A percentile compares a stretch with the other conserved stretches of the same genome.
phyloP scores from a whole-genome alignment of 2,113 vertebrate genomes.

The Apaloderma vittatum region DNA sequence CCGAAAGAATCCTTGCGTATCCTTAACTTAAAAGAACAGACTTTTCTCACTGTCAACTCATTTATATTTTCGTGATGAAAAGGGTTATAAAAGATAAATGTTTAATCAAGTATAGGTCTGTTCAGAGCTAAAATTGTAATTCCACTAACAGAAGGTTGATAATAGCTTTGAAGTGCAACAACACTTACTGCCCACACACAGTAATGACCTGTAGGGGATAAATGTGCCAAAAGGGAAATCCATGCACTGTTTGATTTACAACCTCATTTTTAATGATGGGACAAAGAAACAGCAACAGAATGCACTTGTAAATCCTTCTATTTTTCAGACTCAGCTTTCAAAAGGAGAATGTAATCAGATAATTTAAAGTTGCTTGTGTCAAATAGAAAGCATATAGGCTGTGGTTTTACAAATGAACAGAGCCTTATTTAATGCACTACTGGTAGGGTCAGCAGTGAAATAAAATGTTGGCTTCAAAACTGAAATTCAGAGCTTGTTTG shows the following conservation, averaged over 20 bases:
- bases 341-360: background rate
- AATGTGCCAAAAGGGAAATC: conserved; percentile 59
- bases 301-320: conserved; percentile 37
- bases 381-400: background rate
- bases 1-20: background rate
- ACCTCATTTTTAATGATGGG: conserved; percentile 19
- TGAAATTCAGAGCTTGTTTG: background rate
- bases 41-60: background rate
- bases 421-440: background rate
- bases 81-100: background rate
- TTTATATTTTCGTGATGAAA: conserved; percentile 10
- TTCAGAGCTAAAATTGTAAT: conserved; percentile 41
- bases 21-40: background rate
- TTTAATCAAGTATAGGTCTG: conserved; percentile 23
- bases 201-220: conserved; percentile 22
- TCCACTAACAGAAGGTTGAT: background rate
- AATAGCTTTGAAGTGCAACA: conserved; percentile 31
- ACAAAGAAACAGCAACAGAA: conserved; percentile 55
- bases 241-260: conserved; percentile 51
- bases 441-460: background rate
- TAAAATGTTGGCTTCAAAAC: background rate
- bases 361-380: conserved; percentile 42
- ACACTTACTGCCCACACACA: background rate
- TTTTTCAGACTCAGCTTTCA: conserved; percentile 52
- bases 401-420: background rate